Base-by-base conservation (phyloP, 2,797 vertebrate genomes). In the Mallotus villosus region DNA sequence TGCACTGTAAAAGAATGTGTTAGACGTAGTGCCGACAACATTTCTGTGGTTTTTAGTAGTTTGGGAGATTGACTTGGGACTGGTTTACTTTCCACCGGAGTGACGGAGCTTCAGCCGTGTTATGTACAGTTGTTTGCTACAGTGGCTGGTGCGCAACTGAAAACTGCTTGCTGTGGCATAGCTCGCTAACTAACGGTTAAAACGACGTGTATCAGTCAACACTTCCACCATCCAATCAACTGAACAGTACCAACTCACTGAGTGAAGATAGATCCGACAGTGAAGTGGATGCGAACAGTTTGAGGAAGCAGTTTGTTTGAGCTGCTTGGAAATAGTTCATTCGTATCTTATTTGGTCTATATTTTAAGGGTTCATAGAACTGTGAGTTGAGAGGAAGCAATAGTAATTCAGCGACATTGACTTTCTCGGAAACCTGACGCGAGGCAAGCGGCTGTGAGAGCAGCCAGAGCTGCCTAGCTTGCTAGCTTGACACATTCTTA, bases 241-340 rank as follows among this genome's bases (percentile, higher is more conserved):
- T 68, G 51, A 58, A 57, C 51, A 9, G 77, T 37, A 78, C 34
- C 64, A 51, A 66, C 64, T 66, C 64, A 46, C 51, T 65, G 63
- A 41, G 63, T 49, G 63, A 37, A 49, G 41, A 65, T 24, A 65
- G 65, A 67, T 27, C 46, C 8, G 49, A n/a, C 24, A n/a, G 8
- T 65, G 34, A 46, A 65, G 63, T 65, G 21, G 63, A 65, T 67
- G 25, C 49, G 25, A 55, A 55, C 66, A 67, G 53, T 68, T 37
- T 16, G 24, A 68, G 21, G 19, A 21, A 22, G 55, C 14, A 6
- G 55, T 53, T 34, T 61, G 5, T 37, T 68, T n/a, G 12, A n/a
- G 58, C 58, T 24, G 65, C 49, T 55, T n/a, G 16, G 21, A 11
- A 25, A 61, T 29, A 58, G 67, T 68, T 34, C 11, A 14, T 68